These are phyloP conservation scores for Myoxocephalus aenaeus DNA, from an alignment of 2,797 vertebrate genomes.

Conservation along the genomic window DNA sequence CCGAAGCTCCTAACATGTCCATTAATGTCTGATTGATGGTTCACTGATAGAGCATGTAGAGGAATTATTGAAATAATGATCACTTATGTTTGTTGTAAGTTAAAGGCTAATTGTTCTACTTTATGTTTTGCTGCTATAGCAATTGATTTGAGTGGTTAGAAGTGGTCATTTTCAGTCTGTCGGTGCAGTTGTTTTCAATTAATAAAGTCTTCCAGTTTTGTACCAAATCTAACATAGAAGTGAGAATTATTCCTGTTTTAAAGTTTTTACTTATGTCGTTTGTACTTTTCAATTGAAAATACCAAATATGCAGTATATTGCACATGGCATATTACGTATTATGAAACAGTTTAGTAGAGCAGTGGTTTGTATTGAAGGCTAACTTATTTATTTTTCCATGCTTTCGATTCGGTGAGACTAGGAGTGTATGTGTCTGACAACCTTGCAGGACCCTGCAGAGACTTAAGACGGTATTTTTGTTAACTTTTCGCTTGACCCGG, in stretches of 20 bases:
- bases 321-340: not conserved
- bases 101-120: slow-evolving; percentile 52
- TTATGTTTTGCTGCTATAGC: slow-evolving; percentile 52
- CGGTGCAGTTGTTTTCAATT: not conserved
- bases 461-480: not conserved
- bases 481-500: not conserved
- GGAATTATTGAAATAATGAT: slow-evolving; percentile 13
- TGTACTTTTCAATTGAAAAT: not conserved
- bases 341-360: slow-evolving; percentile 3
- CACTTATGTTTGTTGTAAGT: slow-evolving; percentile 41
- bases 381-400: not conserved
- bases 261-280: not conserved
- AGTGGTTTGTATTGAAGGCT: slow-evolving; percentile 11
- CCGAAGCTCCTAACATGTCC: slow-evolving; percentile 4
- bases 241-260: slow-evolving; percentile 9
- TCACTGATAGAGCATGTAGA: slow-evolving; percentile 19
- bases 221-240: not conserved
- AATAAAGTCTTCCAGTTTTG: slow-evolving; percentile 29
- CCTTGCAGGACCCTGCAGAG: not conserved
- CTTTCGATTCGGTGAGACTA: not conserved
- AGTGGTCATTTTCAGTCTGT: slow-evolving; percentile 30
- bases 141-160: slow-evolving; percentile 11
- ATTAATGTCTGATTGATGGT: slow-evolving; percentile 17
- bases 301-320: not conserved
- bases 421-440: not conserved